Evolutionary conservation across 2,113 vertebrate species (phyloP).

Genomic region (Mobula hypostoma): DNA sequence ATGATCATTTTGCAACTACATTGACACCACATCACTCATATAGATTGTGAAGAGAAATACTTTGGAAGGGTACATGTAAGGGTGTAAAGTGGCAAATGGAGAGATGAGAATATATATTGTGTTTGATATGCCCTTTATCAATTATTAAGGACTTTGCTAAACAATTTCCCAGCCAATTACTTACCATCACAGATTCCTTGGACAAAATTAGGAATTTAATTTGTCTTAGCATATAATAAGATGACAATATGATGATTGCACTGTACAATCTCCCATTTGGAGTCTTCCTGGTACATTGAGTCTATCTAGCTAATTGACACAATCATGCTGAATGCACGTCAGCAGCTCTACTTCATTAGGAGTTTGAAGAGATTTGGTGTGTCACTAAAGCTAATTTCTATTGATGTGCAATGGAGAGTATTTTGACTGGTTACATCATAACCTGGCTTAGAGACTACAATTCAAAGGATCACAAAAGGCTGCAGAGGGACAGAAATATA

Average conservation of each 20-base stretch:
- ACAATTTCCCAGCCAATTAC: conserved; percentile 13
- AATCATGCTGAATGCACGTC: too few species aligned
- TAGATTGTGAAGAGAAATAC: too few species aligned
- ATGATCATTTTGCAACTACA: too few species aligned
- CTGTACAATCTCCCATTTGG: conserved; percentile 5
- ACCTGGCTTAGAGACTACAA: too few species aligned
- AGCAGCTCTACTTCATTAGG: too few species aligned
- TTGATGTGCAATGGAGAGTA: too few species aligned
- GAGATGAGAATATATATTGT: neutral
- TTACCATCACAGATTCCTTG: conserved; percentile 11
- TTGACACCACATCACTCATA: too few species aligned
- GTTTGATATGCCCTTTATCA: neutral
- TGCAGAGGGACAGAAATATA: too few species aligned
- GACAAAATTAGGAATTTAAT: conserved; percentile 6
- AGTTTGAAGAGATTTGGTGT: too few species aligned
- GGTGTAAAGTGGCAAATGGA: neutral
- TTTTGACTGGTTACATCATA: too few species aligned
- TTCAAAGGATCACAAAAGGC: too few species aligned
- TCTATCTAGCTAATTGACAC: neutral
- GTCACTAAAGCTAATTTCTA: too few species aligned
- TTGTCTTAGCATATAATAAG: neutral
- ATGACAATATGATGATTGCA: conserved; percentile 32
- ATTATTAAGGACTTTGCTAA: neutral
- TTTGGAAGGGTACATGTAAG: neutral
- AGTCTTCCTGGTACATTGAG: neutral